phyloP scores from a whole-genome alignment of 2,113 vertebrate species.

The Bostrychus sinensis region DNA sequence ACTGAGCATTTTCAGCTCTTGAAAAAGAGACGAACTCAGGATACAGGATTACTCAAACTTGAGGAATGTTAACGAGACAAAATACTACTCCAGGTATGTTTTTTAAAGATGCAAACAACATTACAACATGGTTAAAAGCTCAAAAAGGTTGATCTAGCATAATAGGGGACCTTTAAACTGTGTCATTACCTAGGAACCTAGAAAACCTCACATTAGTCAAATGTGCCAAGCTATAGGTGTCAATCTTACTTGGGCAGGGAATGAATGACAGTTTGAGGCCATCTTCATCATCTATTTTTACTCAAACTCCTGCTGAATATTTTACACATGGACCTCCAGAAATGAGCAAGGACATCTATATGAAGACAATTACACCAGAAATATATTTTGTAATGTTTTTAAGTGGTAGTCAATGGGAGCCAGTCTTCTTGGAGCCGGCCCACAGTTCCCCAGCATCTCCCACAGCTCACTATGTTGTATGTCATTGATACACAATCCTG shows the following conservation, averaged over 20 bases:
- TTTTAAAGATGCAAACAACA: too few species aligned
- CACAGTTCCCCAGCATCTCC: background rate
- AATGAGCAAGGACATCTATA: too few species aligned
- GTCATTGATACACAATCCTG: background rate
- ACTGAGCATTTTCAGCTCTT: too few species aligned
- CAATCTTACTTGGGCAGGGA: background rate
- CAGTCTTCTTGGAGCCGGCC: constrained; percentile 6
- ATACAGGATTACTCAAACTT: too few species aligned
- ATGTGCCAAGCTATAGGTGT: background rate
- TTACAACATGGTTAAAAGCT: too few species aligned
- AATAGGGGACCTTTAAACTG: background rate
- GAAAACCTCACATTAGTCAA: background rate
- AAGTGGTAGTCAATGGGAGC: background rate
- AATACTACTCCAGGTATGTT: too few species aligned
- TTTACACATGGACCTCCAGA: too few species aligned
- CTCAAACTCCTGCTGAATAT: too few species aligned
- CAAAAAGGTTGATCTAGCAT: too few species aligned
- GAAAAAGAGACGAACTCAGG: too few species aligned
- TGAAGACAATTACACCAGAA: background rate
- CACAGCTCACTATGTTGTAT: background rate
- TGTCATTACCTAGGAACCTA: background rate
- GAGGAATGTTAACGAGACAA: too few species aligned
- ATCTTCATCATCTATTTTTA: background rate
- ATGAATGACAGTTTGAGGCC: constrained; percentile 5
- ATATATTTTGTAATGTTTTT: background rate